Percentiles rank a stretch among this genome's conserved stretches.
Evolutionary conservation across 2,797 vertebrate genomes (phyloP).

Genomic region (Danio albolineatus): DNA sequence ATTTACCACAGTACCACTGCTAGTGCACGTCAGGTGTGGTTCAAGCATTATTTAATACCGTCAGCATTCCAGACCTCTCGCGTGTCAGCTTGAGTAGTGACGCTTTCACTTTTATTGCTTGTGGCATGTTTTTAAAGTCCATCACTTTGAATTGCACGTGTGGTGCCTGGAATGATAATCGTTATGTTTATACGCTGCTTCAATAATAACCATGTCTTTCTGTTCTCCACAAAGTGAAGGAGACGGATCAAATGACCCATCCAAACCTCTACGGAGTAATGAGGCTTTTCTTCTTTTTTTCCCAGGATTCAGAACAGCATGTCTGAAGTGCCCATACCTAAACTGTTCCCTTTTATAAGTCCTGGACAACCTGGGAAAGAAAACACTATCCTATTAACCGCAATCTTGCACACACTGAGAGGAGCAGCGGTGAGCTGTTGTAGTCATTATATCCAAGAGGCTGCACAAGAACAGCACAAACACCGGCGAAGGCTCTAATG

Average conservation of each 20-base stretch:
- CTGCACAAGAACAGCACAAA: conserved; percentile 36
- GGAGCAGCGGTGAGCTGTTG: not conserved
- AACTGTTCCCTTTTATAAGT: conserved; percentile 11
- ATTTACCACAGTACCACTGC: too few species aligned
- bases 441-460: conserved; percentile 25
- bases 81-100: too few species aligned
- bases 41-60: too few species aligned
- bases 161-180: conserved; percentile 39
- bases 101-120: conserved; percentile 27
- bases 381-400: conserved; percentile 1
- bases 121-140: conserved; percentile 27
- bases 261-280: conserved; percentile 43
- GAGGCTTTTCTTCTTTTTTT: conserved; percentile 41
- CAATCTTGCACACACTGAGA: conserved; percentile 34
- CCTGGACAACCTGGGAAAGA: not conserved
- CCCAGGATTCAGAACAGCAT: not conserved
- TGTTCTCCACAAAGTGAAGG: conserved; percentile 10
- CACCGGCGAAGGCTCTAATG: not conserved
- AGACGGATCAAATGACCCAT: conserved; percentile 53
- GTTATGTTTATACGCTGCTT: conserved; percentile 19
- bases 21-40: too few species aligned
- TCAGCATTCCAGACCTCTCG: too few species aligned
- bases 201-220: conserved; percentile 31
- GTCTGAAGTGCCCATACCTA: conserved; percentile 13
- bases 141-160: conserved; percentile 40